Conservation (phyloP, 2,888 invertebrate species). For the Cephus sareptanus region DNA sequence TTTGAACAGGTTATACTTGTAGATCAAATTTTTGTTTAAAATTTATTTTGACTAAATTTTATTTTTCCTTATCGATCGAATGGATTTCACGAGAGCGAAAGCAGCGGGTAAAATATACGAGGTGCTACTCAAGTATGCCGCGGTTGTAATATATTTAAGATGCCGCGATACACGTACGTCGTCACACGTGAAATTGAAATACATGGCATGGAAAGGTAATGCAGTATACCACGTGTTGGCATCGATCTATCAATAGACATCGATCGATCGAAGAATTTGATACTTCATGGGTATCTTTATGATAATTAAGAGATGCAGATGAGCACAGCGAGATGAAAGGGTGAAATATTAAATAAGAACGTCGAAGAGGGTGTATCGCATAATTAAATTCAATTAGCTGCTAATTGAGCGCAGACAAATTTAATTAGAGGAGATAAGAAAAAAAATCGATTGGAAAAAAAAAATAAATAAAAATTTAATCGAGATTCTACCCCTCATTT, state of each 20-base stretch:
- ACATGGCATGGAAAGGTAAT: too few relatives aligned
- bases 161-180: too few relatives aligned
- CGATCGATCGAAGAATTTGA: background rate
- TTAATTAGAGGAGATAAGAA: background rate
- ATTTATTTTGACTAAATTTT: too few relatives aligned
- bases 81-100: too few relatives aligned
- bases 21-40: too few relatives aligned
- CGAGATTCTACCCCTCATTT: background rate
- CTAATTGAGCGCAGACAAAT: background rate
- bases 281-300: background rate
- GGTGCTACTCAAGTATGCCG: too few relatives aligned
- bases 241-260: background rate
- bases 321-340: background rate
- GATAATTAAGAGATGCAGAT: background rate
- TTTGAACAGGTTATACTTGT: too few relatives aligned
- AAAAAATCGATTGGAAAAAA: background rate
- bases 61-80: too few relatives aligned
- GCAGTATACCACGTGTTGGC: too few relatives aligned
- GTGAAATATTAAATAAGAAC: background rate
- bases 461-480: constrained; percentile 1
- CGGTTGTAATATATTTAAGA: too few relatives aligned
- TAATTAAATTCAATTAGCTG: background rate
- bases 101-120: too few relatives aligned
- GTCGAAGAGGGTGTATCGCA: background rate
- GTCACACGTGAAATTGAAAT: too few relatives aligned